Evolutionary conservation across 2,113 vertebrate species (phyloP).

Genomic region (Geococcyx californianus): DNA sequence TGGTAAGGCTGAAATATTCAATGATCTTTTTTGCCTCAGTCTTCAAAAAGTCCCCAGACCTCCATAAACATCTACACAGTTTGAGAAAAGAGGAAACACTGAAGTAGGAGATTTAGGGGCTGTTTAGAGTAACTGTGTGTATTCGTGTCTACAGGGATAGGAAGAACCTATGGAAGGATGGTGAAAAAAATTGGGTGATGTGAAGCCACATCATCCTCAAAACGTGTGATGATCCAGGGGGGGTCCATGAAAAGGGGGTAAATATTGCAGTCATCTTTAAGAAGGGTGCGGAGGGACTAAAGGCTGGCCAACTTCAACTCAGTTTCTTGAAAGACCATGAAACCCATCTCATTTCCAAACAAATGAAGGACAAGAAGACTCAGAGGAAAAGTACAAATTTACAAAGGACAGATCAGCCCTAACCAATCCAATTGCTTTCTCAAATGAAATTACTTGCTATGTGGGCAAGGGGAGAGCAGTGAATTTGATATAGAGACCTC

Average conservation of each 20-base stretch:
- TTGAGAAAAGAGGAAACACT: background rate
- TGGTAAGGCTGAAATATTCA: background rate
- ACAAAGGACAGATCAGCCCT: background rate
- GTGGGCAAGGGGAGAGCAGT: background rate
- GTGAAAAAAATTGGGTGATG: background rate
- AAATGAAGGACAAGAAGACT: background rate
- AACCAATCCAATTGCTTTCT: background rate
- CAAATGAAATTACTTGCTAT: background rate
- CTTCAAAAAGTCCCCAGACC: background rate
- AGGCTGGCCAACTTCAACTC: background rate
- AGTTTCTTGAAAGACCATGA: background rate
- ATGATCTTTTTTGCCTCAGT: background rate
- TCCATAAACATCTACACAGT: background rate
- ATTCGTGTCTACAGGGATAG: background rate
- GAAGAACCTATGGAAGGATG: background rate
- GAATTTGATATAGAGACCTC: background rate
- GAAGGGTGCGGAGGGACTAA: background rate
- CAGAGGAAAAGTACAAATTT: background rate
- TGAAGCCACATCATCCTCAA: background rate
- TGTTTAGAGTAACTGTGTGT: background rate
- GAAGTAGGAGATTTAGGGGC: background rate
- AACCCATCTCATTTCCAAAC: background rate
- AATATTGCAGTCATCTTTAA: background rate
- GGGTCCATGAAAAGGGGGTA: background rate
- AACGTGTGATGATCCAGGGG: background rate